These are phyloP conservation scores for Fukomys damarensis DNA, from an alignment of 2,113 vertebrate species.

Conservation along the genomic window DNA sequence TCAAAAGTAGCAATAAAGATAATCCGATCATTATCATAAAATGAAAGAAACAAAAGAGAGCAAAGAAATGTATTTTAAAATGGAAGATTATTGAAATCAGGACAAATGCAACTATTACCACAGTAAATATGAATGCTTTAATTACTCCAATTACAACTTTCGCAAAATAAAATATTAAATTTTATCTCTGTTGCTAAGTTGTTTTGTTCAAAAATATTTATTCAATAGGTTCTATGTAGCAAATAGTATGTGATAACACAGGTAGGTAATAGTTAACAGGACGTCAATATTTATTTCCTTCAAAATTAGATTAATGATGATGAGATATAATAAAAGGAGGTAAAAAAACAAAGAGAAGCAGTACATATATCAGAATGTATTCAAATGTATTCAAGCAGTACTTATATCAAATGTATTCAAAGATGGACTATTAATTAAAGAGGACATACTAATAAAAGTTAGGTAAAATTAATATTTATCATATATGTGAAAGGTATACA, in stretches of 20 bases:
- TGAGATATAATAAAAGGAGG: neutral
- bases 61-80: neutral
- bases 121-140: neutral
- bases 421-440: neutral
- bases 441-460: neutral
- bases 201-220: neutral
- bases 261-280: neutral
- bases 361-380: neutral
- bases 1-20: neutral
- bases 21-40: neutral
- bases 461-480: neutral
- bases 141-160: neutral
- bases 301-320: neutral
- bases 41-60: neutral
- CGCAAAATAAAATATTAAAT: neutral
- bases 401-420: neutral
- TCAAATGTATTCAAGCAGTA: too few relatives aligned
- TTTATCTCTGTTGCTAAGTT: neutral
- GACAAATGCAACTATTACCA: neutral
- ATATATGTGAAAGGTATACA: neutral
- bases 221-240: neutral
- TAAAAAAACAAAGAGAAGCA: neutral
- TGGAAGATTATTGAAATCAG: neutral
- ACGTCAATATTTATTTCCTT: neutral
- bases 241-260: neutral